Conservation (phyloP, 2,888 invertebrate genomes). For the Lymantria monacha region DNA sequence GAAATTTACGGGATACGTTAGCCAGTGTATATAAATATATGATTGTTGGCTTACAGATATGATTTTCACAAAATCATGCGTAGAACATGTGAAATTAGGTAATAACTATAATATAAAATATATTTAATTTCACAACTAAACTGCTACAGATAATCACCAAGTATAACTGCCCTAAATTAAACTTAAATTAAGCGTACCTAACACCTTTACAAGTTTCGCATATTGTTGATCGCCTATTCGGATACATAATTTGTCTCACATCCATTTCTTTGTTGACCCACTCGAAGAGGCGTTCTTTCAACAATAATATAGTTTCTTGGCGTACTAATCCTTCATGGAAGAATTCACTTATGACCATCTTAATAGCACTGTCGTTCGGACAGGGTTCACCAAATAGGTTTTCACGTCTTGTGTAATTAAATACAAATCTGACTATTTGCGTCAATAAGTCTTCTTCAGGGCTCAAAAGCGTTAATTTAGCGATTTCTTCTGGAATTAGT, state of each 20-base stretch:
- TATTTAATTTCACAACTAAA: too few species aligned
- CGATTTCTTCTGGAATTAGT: conserved; percentile 62
- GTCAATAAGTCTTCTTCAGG: conserved; percentile 69
- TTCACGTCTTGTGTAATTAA: conserved; percentile 65
- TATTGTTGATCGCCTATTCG: conserved; percentile 53
- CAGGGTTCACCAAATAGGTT: conserved; percentile 62
- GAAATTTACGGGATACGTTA: too few species aligned
- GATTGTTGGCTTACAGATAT: too few species aligned
- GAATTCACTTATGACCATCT: conserved; percentile 63
- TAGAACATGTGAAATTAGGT: too few species aligned
- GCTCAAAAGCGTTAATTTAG: conserved; percentile 56
- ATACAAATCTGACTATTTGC: conserved; percentile 68
- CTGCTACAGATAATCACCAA: neutral
- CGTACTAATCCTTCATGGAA: conserved; percentile 69
- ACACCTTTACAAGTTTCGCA: conserved; percentile 61
- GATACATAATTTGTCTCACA: conserved; percentile 42
- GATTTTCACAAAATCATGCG: too few species aligned
- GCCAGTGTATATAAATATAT: too few species aligned
- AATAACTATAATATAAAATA: too few species aligned
- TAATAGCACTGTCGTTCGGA: conserved; percentile 60
- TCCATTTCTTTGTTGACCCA: conserved; percentile 57
- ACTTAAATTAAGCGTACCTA: conserved; percentile 42
- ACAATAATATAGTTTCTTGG: conserved; percentile 55
- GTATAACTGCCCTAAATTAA: neutral
- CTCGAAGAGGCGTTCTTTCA: conserved; percentile 54